Percentiles rank a stretch among this genome's conserved stretches.
Conservation (phyloP, 2,113 vertebrate genomes). For the Cebidichthys violaceus region DNA sequence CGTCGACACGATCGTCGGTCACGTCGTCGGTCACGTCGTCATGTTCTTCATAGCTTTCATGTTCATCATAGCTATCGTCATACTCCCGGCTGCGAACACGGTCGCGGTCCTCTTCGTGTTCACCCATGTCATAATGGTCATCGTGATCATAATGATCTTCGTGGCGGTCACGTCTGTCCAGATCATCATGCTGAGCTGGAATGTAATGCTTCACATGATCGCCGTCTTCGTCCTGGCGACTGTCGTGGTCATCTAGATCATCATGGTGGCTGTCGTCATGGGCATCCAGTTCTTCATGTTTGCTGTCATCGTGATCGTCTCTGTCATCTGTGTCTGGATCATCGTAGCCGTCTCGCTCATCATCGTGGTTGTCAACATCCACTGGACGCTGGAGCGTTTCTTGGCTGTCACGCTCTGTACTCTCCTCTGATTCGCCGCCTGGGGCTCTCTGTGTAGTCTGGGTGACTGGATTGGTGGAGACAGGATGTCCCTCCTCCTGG, state of each 20-base stretch:
- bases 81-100: slow-evolving; percentile 47
- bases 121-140: slow-evolving; percentile 78
- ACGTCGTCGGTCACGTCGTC: slow-evolving; percentile 17
- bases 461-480: slow-evolving; percentile 66
- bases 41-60: slow-evolving; percentile 59
- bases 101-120: slow-evolving; percentile 67
- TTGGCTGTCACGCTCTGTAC: slow-evolving; percentile 66
- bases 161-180: slow-evolving; percentile 12
- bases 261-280: slow-evolving; percentile 29
- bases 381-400: slow-evolving; percentile 29
- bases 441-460: slow-evolving; percentile 77
- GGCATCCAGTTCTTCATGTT: slow-evolving; percentile 23
- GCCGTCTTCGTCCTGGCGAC: slow-evolving; percentile 32
- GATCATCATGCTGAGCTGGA: slow-evolving; percentile 33
- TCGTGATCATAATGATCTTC: slow-evolving; percentile 32
- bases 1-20: background rate
- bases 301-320: slow-evolving; percentile 9
- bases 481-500: slow-evolving; percentile 74
- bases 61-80: slow-evolving; percentile 48
- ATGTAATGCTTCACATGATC: slow-evolving; percentile 33
- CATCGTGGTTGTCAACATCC: slow-evolving; percentile 33
- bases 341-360: slow-evolving; percentile 29
- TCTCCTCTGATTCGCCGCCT: slow-evolving; percentile 73
- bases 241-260: slow-evolving; percentile 34
- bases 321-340: slow-evolving; percentile 23